phyloP scores from a whole-genome alignment of 2,888 invertebrate species.

The Bruchidius siliquastri region DNA sequence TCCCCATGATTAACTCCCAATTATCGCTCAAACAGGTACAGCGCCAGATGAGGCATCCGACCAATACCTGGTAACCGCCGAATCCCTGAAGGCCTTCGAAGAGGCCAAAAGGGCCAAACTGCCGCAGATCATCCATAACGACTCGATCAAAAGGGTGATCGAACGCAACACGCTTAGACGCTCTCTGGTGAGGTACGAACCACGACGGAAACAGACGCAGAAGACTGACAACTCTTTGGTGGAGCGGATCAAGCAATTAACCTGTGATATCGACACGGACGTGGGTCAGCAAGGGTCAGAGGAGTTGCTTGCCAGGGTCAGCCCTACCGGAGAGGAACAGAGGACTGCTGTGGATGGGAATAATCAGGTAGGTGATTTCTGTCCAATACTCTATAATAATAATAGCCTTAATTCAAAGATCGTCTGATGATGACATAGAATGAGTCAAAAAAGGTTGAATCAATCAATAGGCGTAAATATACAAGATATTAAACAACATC shows the following conservation, averaged over 20 bases:
- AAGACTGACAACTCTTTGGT: slow-evolving; percentile 74
- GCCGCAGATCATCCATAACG: slow-evolving; percentile 53
- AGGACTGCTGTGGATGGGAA: slow-evolving; percentile 28
- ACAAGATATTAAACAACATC: too few relatives aligned
- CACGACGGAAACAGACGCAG: slow-evolving; percentile 47
- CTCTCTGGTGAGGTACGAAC: slow-evolving; percentile 62
- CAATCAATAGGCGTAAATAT: too few relatives aligned
- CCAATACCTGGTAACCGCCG: slow-evolving; percentile 61
- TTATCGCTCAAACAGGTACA: background rate
- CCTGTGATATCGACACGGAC: slow-evolving; percentile 81
- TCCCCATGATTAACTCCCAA: background rate
- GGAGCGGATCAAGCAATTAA: slow-evolving; percentile 79
- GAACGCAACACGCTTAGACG: slow-evolving; percentile 78
- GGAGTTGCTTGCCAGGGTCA: slow-evolving; percentile 46
- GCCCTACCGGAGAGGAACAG: slow-evolving; percentile 65
- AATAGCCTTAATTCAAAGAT: too few relatives aligned
- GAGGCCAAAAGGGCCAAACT: slow-evolving; percentile 57
- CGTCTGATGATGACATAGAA: too few relatives aligned
- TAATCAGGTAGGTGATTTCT: slow-evolving; percentile 10
- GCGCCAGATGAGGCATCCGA: background rate
- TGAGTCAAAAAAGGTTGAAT: too few relatives aligned
- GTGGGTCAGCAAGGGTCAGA: slow-evolving; percentile 26
- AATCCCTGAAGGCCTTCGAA: slow-evolving; percentile 68
- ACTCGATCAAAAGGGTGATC: slow-evolving; percentile 69
- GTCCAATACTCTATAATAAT: too few relatives aligned